Evolutionary conservation across 1,140 invertebrate genomes (phyloP).

Genomic region (Brachystomella parvula): DNA sequence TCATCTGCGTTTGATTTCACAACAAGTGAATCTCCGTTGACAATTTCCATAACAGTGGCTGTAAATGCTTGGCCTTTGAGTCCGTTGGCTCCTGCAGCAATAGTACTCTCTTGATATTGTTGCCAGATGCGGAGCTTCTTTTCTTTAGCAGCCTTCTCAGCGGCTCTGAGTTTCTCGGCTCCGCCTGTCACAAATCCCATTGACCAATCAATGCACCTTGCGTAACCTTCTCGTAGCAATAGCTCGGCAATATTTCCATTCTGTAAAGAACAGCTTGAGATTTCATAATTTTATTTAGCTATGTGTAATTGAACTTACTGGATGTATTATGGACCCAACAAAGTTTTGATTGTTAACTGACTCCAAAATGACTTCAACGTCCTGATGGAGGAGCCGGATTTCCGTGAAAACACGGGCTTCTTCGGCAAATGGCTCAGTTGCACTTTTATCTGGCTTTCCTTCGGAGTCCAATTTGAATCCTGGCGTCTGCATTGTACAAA

Average conservation of each 20-base stretch:
- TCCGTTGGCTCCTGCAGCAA: constrained; percentile 15
- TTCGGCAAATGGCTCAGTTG: constrained; percentile 58
- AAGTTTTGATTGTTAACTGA: constrained; percentile 76
- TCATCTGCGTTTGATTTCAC: constrained; percentile 67
- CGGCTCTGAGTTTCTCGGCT: constrained; percentile 69
- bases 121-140: constrained; percentile 80
- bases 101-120: constrained; percentile 51
- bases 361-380: constrained; percentile 86
- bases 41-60: constrained; percentile 82
- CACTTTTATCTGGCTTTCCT: constrained; percentile 55
- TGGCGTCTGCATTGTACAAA: constrained; percentile 53
- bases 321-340: constrained; percentile 89
- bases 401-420: constrained; percentile 89
- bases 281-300: constrained; percentile 15
- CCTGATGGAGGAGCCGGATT: constrained; percentile 77
- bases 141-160: constrained; percentile 82
- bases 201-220: constrained; percentile 95
- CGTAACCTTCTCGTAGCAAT: constrained; percentile 83
- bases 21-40: constrained; percentile 85
- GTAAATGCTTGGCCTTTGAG: constrained; percentile 75
- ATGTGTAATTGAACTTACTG: constrained; percentile 50
- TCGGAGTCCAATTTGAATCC: constrained; percentile 61
- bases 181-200: constrained; percentile 76
- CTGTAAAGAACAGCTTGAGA: constrained; percentile 43
- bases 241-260: constrained; percentile 91